phyloP scores from a whole-genome alignment of 2,113 vertebrate genomes.

The Muntiacus reevesi region DNA sequence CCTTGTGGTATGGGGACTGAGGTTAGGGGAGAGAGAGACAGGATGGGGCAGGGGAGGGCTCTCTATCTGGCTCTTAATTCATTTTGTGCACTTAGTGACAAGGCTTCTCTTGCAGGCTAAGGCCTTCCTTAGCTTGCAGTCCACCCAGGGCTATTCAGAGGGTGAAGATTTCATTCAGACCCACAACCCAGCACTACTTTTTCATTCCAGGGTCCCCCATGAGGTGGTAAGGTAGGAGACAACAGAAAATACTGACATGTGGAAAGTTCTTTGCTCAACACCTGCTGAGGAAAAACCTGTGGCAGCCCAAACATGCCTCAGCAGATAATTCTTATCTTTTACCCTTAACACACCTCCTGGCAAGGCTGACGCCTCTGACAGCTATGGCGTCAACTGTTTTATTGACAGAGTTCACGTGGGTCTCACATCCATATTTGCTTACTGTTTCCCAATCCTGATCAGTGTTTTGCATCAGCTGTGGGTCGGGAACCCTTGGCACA shows the following conservation, averaged over 20 bases:
- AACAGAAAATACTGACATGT: neutral
- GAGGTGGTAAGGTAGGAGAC: neutral
- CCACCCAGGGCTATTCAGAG: neutral
- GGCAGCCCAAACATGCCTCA: neutral
- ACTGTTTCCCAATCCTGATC: neutral
- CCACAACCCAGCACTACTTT: neutral
- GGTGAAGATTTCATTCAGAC: neutral
- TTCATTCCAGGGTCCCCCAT: neutral
- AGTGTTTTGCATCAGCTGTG: neutral
- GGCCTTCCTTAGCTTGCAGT: neutral
- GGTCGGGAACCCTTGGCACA: neutral
- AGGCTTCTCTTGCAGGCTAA: neutral
- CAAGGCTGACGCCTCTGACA: neutral
- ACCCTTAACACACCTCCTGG: neutral
- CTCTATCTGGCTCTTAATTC: neutral
- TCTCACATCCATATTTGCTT: neutral
- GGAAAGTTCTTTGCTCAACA: neutral
- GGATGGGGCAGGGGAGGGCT: neutral
- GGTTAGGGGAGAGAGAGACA: neutral
- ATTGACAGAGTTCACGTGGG: neutral
- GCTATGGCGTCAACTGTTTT: neutral
- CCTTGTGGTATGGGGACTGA: neutral
- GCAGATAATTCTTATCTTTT: neutral
- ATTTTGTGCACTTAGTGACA: neutral
- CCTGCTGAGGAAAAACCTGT: neutral